Evolutionary conservation across 2,888 invertebrate species (phyloP).

Genomic region (Troides aeacus): DNA sequence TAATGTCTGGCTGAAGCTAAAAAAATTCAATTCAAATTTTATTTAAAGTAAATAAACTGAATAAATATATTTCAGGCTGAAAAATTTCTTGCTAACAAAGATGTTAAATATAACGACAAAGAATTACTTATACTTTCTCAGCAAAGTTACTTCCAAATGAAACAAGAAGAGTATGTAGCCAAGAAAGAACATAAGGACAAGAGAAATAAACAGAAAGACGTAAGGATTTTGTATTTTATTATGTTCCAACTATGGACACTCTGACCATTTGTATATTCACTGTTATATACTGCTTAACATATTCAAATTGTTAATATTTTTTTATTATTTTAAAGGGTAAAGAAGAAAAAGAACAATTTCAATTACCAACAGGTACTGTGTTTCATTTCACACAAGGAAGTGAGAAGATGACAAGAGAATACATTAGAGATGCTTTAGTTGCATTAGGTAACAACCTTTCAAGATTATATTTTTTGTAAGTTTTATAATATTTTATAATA

Average conservation of each 20-base stretch:
- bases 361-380: conserved; percentile 86
- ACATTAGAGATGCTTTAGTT: conserved; percentile 85
- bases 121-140: conserved; percentile 86
- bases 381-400: conserved; percentile 84
- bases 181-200: conserved; percentile 80
- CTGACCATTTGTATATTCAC: background rate
- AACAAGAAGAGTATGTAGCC: conserved; percentile 83
- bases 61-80: conserved; percentile 77
- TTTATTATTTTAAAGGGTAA: conserved; percentile 26
- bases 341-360: conserved; percentile 58
- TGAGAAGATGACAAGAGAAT: conserved; percentile 83
- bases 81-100: conserved; percentile 85
- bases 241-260: no score
- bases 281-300: background rate
- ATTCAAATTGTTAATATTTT: background rate
- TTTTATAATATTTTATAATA: background rate
- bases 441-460: conserved; percentile 59
- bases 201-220: conserved; percentile 72
- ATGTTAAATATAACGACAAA: conserved; percentile 84
- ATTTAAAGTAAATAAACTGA: no score
- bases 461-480: background rate
- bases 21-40: no score
- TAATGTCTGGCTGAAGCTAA: no score
- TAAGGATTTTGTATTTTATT: conserved; percentile 32
- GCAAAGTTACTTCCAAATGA: conserved; percentile 83